Base-by-base conservation (phyloP, 1,140 invertebrate genomes). In the Drosophila orosa region DNA sequence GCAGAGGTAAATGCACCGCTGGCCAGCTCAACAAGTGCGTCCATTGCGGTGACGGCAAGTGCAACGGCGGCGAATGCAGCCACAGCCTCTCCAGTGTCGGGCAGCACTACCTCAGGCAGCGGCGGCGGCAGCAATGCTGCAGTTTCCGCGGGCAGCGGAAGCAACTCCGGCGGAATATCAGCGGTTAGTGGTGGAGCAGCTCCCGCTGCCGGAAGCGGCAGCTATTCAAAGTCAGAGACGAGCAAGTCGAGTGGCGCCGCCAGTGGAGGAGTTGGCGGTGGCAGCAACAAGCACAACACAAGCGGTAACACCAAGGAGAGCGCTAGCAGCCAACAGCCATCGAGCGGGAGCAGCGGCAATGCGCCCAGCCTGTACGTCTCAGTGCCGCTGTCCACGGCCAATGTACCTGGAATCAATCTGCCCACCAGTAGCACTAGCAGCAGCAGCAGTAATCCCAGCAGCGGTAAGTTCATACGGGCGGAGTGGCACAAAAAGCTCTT, bases 331-430 rank as follows among this genome's bases (percentile, higher is more conserved):
- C 62, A 69, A 17, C 68, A 57, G 42, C 10, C 62, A 15, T 39
- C 77, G 13, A 60, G 35, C 45, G 73, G 60, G 27, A 79, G 66
- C 50, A 55, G 69, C 44, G 73, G 61, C 50, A 71, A 54, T 71
- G 86, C 90, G 12, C 90, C 90, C 39, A 92, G 91, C 57, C 59
- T 92, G 48, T 92, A 83, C 60, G 91, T 92, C 13, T 92, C 91
- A 17, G 91, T 92, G 67, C 91, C 91, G 56, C 60, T 92, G 42
- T 92, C 91, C 39, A 91, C 90, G 22, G 90, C 91, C 33, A 91
- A 91, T 84, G 91, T 92, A 92, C 91, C 91, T 92, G 91, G 91
- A 72, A 78, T 92, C 27, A 92, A 81, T 76, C 61, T 92, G 67
- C 91, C 91, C 54, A 68, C 87, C 57, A 79, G 45, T 56, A 78